These are phyloP conservation scores for Megalops atlanticus DNA, from an alignment of 2,113 vertebrate species.

Conservation along the genomic window DNA sequence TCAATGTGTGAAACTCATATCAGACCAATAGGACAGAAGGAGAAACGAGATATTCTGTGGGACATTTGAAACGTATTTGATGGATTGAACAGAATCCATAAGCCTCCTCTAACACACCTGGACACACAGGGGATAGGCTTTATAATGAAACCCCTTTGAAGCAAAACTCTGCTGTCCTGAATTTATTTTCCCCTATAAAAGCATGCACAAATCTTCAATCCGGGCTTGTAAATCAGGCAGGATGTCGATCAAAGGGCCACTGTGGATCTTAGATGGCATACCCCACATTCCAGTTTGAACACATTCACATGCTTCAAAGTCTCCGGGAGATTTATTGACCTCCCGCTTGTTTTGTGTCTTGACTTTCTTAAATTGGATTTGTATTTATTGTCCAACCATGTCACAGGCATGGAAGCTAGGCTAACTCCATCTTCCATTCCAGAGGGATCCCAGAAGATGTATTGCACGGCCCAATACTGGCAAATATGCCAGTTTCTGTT, in stretches of 20 bases:
- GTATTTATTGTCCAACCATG: not conserved
- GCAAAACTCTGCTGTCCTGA: not conserved
- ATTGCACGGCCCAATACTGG: not conserved
- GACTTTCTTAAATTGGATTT: not conserved
- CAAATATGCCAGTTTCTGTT: no score
- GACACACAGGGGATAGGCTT: not conserved
- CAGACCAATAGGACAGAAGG: no score
- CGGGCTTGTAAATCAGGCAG: not conserved
- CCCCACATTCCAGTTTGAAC: not conserved
- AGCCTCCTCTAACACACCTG: not conserved
- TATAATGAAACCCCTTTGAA: conserved; percentile 1
- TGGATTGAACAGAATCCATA: not conserved
- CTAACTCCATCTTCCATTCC: not conserved
- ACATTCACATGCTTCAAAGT: not conserved
- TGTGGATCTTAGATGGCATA: not conserved
- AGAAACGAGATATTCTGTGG: no score
- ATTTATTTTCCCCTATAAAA: conserved; percentile 2
- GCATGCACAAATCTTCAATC: not conserved
- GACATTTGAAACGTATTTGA: no score
- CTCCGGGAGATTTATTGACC: not conserved
- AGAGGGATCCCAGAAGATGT: not conserved
- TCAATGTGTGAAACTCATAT: no score
- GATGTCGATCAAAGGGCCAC: not conserved
- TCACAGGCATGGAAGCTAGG: not conserved
- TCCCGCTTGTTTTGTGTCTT: not conserved